Percentiles rank a stretch among this genome's conserved stretches.
Conservation (phyloP, 2,888 invertebrate genomes). For the Thyatira batis region DNA sequence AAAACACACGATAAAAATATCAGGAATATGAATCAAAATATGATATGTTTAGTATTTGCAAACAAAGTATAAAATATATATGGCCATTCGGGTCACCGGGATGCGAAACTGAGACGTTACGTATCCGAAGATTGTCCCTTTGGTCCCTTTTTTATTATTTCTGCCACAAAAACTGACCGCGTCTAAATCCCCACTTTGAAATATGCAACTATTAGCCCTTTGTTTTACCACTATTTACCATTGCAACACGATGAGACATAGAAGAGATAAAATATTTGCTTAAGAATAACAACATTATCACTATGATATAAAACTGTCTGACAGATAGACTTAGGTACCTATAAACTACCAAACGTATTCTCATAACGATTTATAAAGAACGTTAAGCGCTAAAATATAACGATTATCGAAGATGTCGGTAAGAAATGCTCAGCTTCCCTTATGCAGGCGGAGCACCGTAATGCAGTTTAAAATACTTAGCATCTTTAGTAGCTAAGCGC, state of each 20-base stretch:
- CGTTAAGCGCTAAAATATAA: no score
- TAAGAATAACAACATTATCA: no score
- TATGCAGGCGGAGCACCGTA: no score
- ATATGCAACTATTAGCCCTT: slow-evolving; percentile 31
- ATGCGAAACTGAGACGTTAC: slow-evolving; percentile 23
- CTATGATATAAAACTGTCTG: no score
- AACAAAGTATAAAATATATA: background rate
- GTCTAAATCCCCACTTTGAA: slow-evolving; percentile 43
- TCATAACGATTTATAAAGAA: no score
- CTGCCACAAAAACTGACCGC: slow-evolving; percentile 44
- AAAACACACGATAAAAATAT: no score
- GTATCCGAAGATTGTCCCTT: slow-evolving; percentile 37
- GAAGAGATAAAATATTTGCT: no score
- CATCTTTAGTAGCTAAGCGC: background rate
- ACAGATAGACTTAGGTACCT: no score
- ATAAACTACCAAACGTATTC: no score
- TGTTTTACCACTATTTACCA: slow-evolving; percentile 4
- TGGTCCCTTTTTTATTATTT: slow-evolving; percentile 51
- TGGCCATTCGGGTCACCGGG: slow-evolving; percentile 4
- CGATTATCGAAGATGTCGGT: no score
- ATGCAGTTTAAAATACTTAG: background rate
- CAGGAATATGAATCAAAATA: background rate
- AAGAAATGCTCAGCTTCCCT: no score
- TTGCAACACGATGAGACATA: background rate
- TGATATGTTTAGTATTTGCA: background rate